A percentile compares a stretch with the other conserved stretches of the same genome.
Conservation (phyloP, 1,140 invertebrate genomes). For the Lycorma delicatula region DNA sequence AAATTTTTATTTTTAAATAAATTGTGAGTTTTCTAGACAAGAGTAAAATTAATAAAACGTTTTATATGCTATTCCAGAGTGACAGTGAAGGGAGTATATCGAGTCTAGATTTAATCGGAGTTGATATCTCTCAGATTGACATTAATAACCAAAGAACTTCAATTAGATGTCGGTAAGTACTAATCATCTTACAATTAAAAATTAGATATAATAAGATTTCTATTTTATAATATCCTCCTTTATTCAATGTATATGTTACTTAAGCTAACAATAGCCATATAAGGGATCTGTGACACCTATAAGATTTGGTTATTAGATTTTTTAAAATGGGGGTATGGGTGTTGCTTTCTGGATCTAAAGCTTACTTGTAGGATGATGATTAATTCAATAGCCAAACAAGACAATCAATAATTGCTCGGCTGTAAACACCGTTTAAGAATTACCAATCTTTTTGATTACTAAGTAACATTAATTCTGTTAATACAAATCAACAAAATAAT, state of each 20-base stretch:
- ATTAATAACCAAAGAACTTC: background rate
- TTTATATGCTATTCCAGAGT: too few species aligned
- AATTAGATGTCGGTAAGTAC: background rate
- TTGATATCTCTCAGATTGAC: background rate
- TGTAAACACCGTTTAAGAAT: too few species aligned
- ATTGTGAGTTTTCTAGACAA: too few species aligned
- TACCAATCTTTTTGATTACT: too few species aligned
- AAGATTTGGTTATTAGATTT: background rate
- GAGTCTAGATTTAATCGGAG: background rate
- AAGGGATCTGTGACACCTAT: background rate
- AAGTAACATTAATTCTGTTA: background rate
- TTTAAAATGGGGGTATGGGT: background rate
- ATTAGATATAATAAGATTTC: background rate
- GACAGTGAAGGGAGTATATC: constrained; percentile 4
- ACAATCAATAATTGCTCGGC: too few species aligned
- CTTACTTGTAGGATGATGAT: too few species aligned
- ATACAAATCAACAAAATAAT: background rate
- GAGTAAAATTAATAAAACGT: too few species aligned
- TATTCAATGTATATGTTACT: background rate
- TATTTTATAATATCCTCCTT: background rate
- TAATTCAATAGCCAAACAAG: too few species aligned
- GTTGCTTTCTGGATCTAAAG: too few species aligned
- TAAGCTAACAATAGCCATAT: background rate
- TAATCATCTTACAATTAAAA: background rate
- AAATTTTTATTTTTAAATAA: too few species aligned